Base-by-base conservation (phyloP, 2,113 vertebrate genomes). In the Phycodurus eques region DNA sequence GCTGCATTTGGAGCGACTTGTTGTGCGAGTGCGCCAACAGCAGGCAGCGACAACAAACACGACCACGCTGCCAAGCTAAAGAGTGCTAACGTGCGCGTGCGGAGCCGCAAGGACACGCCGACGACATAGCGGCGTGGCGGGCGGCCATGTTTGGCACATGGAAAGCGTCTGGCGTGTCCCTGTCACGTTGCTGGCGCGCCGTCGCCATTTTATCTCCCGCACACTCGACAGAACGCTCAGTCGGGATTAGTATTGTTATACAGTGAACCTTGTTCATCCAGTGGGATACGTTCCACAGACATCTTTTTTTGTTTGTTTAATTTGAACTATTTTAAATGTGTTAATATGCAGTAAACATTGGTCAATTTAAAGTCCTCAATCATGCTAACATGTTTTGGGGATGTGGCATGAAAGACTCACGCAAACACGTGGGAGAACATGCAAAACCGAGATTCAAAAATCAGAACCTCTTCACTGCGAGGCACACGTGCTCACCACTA, bases 1-100 rank as follows among this genome's bases (percentile, higher is more conserved):
- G 12, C 11, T 12, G 44, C 44, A 46, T 46, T 46, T 12, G 44
- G 49, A 51, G 49, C 17, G 49, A 51, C 49, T 46, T 46, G 6
- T 51, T 19, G 12, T 15, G 47, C 43, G 43, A 44, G 10, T 10
- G 17, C 19, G 8, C 19, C 20, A 31, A 59, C 22, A 2, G 4
- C n/a, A 59, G 53, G 53, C 60, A 17, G 13, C 59, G 10, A 22
- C n/a, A 33, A 15, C 59, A 63, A 43, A 64, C 42, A 22, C 42
- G 20, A 27, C 11, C 11, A 73, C 10, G 79, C 76, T 85, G 85
- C 80, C 82, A 81, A 83, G 81, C 53, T 46, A 76, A 73, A n/a
- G 22, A 56, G 69, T 88, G 56, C 22, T 31, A 59, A 92, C 87
- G 91, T 89, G 90, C 87, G 73, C 74, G 77, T 76, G 77, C 85